Percentiles rank a stretch among this genome's conserved stretches.
Conservation (phyloP, 2,797 vertebrate genomes). For the Naso thynnoides region DNA sequence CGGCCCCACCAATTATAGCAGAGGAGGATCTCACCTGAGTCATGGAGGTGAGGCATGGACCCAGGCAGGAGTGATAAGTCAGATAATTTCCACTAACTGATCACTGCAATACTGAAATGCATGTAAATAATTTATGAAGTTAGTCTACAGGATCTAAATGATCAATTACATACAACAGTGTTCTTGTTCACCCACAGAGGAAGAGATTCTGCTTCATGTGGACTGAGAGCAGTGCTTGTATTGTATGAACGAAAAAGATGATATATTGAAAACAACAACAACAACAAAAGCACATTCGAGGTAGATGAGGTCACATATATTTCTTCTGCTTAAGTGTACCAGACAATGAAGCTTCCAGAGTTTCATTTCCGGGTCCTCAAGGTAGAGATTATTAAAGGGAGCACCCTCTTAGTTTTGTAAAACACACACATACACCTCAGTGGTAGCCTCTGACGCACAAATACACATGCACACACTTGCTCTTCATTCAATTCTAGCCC, state of each 20-base stretch:
- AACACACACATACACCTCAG: constrained; percentile 2
- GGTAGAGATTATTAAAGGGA: constrained; percentile 11
- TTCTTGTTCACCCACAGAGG: background rate
- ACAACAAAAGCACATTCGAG: constrained; percentile 17
- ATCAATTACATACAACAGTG: background rate
- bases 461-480: constrained; percentile 12
- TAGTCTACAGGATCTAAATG: background rate
- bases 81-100: constrained; percentile 16
- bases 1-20: constrained; percentile 49
- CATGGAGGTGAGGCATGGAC: constrained; percentile 24
- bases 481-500: constrained; percentile 34
- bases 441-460: background rate
- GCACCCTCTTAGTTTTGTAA: constrained; percentile 18
- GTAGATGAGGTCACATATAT: constrained; percentile 22
- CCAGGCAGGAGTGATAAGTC: constrained; percentile 8
- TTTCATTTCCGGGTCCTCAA: constrained; percentile 26
- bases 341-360: constrained; percentile 23
- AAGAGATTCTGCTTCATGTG: background rate
- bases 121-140: constrained; percentile 23
- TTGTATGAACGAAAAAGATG: background rate
- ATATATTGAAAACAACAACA: no score
- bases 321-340: constrained; percentile 4
- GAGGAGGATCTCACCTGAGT: constrained; percentile 54
- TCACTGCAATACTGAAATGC: background rate
- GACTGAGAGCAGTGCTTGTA: background rate